These are phyloP conservation scores for Polia nebulosa DNA, from an alignment of 2,888 invertebrate species.

Conservation along the genomic window DNA sequence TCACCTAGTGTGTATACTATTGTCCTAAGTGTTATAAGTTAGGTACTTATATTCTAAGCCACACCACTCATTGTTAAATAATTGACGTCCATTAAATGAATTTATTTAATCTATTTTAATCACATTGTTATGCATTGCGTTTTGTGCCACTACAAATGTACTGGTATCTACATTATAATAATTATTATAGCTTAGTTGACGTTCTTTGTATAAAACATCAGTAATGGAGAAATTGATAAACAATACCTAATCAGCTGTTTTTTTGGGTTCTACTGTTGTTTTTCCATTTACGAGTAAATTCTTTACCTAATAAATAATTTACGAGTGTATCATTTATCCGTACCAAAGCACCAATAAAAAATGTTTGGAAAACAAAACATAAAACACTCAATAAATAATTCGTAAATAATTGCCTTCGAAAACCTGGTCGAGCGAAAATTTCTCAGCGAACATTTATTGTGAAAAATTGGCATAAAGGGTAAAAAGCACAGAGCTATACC, in stretches of 20 bases:
- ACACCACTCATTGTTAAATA: slow-evolving; percentile 58
- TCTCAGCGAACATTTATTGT: slow-evolving; percentile 43
- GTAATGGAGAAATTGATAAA: neutral
- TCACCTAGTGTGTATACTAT: too few relatives aligned
- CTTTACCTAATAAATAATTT: neutral
- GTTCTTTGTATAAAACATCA: slow-evolving; percentile 1
- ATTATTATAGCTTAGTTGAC: neutral
- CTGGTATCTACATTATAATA: too few relatives aligned
- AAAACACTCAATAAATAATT: slow-evolving; percentile 23
- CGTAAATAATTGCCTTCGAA: slow-evolving; percentile 12
- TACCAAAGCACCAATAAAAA: neutral
- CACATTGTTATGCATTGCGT: neutral
- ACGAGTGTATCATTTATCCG: neutral
- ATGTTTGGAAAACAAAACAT: neutral
- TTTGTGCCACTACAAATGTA: neutral
- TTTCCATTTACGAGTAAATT: neutral
- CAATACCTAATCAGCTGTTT: neutral
- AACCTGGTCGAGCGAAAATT: slow-evolving; percentile 18
- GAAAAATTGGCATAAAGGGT: slow-evolving; percentile 30
- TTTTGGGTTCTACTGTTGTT: neutral
- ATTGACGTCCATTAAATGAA: slow-evolving; percentile 9
- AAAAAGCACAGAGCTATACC: slow-evolving; percentile 37
- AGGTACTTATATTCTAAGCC: slow-evolving; percentile 50
- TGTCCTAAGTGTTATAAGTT: slow-evolving; percentile 47
- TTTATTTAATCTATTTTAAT: slow-evolving; percentile 21